Percentiles rank a stretch among this genome's conserved stretches.
These are phyloP conservation scores for Tachycineta bicolor DNA, from an alignment of 2,113 vertebrate genomes.

Conservation along the genomic window DNA sequence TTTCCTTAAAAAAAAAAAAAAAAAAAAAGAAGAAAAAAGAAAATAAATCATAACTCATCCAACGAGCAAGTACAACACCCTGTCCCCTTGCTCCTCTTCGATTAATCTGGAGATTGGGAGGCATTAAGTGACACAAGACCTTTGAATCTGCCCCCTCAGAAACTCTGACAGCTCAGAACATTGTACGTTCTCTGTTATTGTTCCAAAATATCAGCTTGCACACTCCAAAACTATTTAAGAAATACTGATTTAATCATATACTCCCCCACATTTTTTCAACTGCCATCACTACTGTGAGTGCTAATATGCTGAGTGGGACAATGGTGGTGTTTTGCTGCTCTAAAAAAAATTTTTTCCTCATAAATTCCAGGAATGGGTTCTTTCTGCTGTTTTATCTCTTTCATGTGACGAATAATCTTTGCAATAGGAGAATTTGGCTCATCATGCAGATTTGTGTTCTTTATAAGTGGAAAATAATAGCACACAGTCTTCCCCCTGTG, in stretches of 20 bases:
- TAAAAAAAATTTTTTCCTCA: background rate
- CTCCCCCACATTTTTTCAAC: background rate
- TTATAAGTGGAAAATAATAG: background rate
- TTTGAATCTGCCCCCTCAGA: background rate
- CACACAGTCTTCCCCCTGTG: background rate
- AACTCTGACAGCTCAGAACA: background rate
- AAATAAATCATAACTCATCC: background rate
- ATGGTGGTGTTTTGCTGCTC: background rate
- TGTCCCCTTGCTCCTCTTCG: background rate
- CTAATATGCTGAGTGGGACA: background rate
- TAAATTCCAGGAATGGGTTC: background rate
- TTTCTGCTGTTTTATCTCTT: background rate
- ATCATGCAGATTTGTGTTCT: slow-evolving; percentile 1
- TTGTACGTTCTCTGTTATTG: rapidly evolving
- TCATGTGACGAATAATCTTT: background rate
- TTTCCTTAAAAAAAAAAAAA: background rate
- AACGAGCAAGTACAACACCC: background rate
- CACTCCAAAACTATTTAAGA: background rate
- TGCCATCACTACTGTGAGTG: background rate
- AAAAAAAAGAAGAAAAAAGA: background rate
- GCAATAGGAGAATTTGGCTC: background rate
- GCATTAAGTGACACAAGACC: background rate
- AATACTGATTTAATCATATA: slow-evolving; percentile 1
- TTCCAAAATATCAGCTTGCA: background rate
- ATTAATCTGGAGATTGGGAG: background rate